Evolutionary conservation across 2,797 vertebrate species (phyloP).

Genomic region (Syngnathus rostellatus): DNA sequence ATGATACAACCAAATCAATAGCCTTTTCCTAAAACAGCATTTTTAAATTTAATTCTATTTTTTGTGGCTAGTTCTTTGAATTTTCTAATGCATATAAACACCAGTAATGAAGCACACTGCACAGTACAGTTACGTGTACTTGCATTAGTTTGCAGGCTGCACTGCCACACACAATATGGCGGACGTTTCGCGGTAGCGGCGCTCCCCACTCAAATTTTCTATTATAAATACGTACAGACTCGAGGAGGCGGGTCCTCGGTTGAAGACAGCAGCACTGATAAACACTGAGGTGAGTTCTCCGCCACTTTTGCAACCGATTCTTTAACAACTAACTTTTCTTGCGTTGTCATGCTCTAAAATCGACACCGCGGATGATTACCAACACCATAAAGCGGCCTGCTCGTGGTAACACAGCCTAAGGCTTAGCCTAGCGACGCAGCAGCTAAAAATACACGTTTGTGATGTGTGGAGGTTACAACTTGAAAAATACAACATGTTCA

Average conservation of each 20-base stretch:
- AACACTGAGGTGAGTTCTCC: slow-evolving; percentile 15
- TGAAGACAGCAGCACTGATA: slow-evolving; percentile 11
- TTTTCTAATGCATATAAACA: too few relatives aligned
- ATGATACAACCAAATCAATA: too few relatives aligned
- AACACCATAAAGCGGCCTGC: neutral
- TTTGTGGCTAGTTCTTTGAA: too few relatives aligned
- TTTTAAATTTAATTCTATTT: too few relatives aligned
- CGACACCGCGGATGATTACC: neutral
- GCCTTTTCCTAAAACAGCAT: too few relatives aligned
- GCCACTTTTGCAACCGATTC: neutral
- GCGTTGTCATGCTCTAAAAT: neutral
- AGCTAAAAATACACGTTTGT: slow-evolving; percentile 53
- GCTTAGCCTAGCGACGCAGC: slow-evolving; percentile 19
- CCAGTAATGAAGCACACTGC: too few relatives aligned
- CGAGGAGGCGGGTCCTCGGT: slow-evolving; percentile 12
- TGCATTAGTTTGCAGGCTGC: neutral
- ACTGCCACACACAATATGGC: slow-evolving; percentile 1
- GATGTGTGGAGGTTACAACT: slow-evolving; percentile 6
- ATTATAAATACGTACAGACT: neutral
- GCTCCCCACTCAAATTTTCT: neutral
- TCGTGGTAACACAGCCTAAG: slow-evolving; percentile 11
- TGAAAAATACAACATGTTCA: neutral
- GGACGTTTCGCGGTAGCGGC: neutral
- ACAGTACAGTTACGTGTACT: too few relatives aligned
- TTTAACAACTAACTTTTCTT: neutral